These are phyloP conservation scores for Ceratoteleas bidentatus DNA, from an alignment of 1,140 invertebrate genomes.

Conservation along the genomic window DNA sequence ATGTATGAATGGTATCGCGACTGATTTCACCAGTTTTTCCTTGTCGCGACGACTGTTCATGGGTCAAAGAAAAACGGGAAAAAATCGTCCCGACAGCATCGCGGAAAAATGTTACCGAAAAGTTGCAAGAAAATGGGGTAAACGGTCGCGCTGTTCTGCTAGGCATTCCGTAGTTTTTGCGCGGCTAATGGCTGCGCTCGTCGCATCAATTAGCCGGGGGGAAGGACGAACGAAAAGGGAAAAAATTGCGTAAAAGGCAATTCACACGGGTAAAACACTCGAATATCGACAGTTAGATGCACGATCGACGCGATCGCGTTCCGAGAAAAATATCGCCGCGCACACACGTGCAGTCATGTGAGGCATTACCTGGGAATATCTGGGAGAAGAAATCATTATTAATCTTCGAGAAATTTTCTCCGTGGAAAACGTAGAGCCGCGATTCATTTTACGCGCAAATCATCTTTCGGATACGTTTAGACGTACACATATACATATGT, in stretches of 20 bases:
- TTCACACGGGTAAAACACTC: conserved; percentile 33
- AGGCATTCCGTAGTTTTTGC: conserved; percentile 28
- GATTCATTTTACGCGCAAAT: conserved; percentile 28
- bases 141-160: conserved; percentile 3
- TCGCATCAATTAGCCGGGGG: conserved; percentile 30
- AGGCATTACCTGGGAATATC: conserved; percentile 51
- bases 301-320: conserved; percentile 54
- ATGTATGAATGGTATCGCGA: too few relatives aligned
- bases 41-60: background rate
- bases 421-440: conserved; percentile 36
- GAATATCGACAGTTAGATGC: conserved; percentile 42
- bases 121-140: conserved; percentile 13
- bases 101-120: conserved; percentile 24
- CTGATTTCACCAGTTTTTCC: too few relatives aligned
- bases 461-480: background rate
- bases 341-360: conserved; percentile 33
- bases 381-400: conserved; percentile 52
- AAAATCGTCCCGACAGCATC: background rate
- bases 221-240: conserved; percentile 18
- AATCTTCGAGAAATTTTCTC: conserved; percentile 57
- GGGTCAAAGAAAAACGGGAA: background rate
- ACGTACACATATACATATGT: too few relatives aligned
- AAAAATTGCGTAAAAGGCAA: conserved; percentile 48
- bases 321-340: conserved; percentile 44
- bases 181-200: conserved; percentile 13